Conservation (phyloP, 1,140 invertebrate genomes). For the Psilanteris sp. region DNA sequence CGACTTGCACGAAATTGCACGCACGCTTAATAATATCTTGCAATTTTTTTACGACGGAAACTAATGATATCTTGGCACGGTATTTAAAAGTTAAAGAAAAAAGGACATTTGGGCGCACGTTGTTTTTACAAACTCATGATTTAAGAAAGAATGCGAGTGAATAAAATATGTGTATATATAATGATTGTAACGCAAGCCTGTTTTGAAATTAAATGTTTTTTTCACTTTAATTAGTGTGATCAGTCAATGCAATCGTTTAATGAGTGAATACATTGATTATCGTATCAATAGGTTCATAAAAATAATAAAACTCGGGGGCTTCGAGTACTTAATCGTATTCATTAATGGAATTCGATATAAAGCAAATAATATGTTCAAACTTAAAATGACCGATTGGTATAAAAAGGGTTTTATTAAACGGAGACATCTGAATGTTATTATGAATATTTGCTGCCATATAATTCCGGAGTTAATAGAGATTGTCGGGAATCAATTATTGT, state of each 20-base stretch:
- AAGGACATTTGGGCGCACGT: too few relatives aligned
- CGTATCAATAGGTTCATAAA: neutral
- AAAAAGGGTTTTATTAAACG: too few relatives aligned
- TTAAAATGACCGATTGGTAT: too few relatives aligned
- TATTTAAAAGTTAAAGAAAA: too few relatives aligned
- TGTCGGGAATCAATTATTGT: too few relatives aligned
- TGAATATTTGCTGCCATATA: too few relatives aligned
- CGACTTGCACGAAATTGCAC: neutral
- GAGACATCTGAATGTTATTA: too few relatives aligned
- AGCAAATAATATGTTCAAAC: neutral
- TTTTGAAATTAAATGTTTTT: neutral
- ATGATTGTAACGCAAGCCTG: neutral
- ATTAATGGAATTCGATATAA: conserved; percentile 5
- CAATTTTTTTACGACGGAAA: neutral
- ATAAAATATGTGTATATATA: neutral
- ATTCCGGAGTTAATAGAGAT: too few relatives aligned
- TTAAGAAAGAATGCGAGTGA: neutral
- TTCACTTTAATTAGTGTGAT: neutral
- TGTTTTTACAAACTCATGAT: too few relatives aligned
- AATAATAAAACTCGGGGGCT: neutral
- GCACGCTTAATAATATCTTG: neutral
- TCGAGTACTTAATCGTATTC: neutral
- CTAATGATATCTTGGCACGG: neutral
- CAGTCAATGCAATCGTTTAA: conserved; percentile 5
- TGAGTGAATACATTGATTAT: conserved; percentile 2